Evolutionary conservation across 2,797 vertebrate genomes (phyloP), one percentile per base, ranked within the genome.

Genomic region (Peromyscus eremicus): DNA sequence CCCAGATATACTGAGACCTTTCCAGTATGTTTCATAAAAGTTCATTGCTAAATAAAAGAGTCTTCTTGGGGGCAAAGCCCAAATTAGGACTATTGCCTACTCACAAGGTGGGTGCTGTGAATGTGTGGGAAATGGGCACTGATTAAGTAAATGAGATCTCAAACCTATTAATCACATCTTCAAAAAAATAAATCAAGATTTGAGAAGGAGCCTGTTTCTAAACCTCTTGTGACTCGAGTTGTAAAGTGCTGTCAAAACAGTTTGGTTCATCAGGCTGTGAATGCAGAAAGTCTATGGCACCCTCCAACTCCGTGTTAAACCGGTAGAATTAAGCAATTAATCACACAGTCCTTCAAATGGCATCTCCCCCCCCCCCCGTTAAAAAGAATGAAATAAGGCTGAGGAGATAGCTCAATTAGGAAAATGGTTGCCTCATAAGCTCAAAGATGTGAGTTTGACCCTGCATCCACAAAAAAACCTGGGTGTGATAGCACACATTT

Each of bases 121-220:
- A 88, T 55, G 9, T 71, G 14, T 93, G 46, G 21, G 21, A 1
- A 8, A 55, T 2, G 23, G 80, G 32, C 86, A 90, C 76, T 14
- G 5, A 60, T 25, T 73, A 55, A 62, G 76, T 71, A 73, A 79
- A 89, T 84, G 32, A 84, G 77, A 60, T 14, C 64, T 92, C 60
- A 64, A n/a, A 6, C 55, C 71, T 92, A 70, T 73, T 95, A 94
- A 90, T 85, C 82, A n/a, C 23, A 21, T 86, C 86, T 93, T 96
- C 93, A 91, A 70, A 75, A 75, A 37, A 43, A 75, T 32, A 95
- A 92, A 94, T 84, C 64, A 73, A n/a, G 23, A 80, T 84, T 89
- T 96, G 92, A 87, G 96, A 94, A 91, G 73, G 32, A 95, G 91
- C 92, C 91, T 93, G 21, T 86, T 88, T 81, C 68, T 81, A 96